These are phyloP conservation scores for Acomys russatus DNA, from an alignment of 2,797 vertebrate species.

Conservation along the genomic window DNA sequence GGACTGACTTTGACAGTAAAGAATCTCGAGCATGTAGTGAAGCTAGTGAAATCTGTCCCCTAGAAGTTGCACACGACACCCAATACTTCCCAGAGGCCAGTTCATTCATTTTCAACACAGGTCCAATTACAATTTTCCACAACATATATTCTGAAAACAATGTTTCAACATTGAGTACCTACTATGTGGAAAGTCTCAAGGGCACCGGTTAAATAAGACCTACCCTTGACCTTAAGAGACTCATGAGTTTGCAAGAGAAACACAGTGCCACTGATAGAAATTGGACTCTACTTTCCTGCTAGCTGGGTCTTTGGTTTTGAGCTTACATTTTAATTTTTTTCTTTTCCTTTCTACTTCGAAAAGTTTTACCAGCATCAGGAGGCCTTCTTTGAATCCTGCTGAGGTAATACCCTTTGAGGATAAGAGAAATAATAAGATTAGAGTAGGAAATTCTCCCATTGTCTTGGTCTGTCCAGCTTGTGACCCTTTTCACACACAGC, in stretches of 20 bases:
- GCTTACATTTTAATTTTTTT: slow-evolving; percentile 15
- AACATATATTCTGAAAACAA: slow-evolving; percentile 2
- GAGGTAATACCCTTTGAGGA: slow-evolving; percentile 76
- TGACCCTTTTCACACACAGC: slow-evolving; percentile 80
- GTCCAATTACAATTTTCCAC: background rate
- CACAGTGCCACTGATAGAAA: slow-evolving; percentile 3
- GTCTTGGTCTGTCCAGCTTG: slow-evolving; percentile 77
- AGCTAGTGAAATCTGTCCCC: background rate
- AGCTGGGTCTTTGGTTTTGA: background rate
- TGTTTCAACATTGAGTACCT: background rate
- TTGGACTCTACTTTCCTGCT: background rate
- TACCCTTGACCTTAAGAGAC: background rate
- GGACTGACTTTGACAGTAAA: background rate
- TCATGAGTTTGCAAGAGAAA: background rate
- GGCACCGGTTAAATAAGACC: background rate
- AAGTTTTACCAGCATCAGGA: slow-evolving; percentile 38
- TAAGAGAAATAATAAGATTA: slow-evolving; percentile 73
- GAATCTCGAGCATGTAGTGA: background rate
- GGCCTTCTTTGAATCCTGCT: slow-evolving; percentile 67
- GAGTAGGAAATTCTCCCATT: slow-evolving; percentile 79
- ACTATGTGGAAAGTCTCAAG: background rate
- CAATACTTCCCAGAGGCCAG: background rate
- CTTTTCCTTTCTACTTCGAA: slow-evolving; percentile 31
- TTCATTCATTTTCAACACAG: background rate
- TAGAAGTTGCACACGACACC: background rate